Conservation (phyloP, 1,140 invertebrate genomes). For the Heliconius hewitsoni region DNA sequence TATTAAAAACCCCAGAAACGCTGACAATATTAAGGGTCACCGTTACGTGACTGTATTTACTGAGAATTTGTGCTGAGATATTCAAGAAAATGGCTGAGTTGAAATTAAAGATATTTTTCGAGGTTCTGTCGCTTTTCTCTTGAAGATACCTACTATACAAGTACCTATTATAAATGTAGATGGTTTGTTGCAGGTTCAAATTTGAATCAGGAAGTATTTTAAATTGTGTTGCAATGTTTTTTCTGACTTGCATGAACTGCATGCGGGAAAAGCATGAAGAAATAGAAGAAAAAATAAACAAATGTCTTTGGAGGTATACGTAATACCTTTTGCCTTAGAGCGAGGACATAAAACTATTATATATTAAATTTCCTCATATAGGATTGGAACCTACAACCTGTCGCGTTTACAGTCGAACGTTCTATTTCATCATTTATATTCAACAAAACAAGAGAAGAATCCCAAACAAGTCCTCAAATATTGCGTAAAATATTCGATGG, state of each 20-base stretch:
- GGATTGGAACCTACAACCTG: too few relatives aligned
- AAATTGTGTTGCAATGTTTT: too few relatives aligned
- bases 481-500: constrained; percentile 24
- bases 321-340: too few relatives aligned
- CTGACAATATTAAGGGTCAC: constrained; percentile 36
- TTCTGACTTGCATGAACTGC: too few relatives aligned
- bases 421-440: not conserved
- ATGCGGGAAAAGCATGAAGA: too few relatives aligned
- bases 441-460: not conserved
- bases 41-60: constrained; percentile 34
- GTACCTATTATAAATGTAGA: not conserved
- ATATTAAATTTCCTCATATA: too few relatives aligned
- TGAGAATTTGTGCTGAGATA: constrained; percentile 28
- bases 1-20: constrained; percentile 30
- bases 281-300: too few relatives aligned
- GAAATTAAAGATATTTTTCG: not conserved
- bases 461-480: constrained; percentile 18
- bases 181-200: too few relatives aligned
- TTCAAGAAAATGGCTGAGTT: constrained; percentile 19
- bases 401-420: too few relatives aligned
- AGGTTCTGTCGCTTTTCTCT: not conserved
- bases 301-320: too few relatives aligned
- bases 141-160: not conserved
- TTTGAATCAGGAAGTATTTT: too few relatives aligned
- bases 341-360: too few relatives aligned